Evolutionary conservation across 2,797 vertebrate species (phyloP).

Genomic region (Sandelia bainsii): DNA sequence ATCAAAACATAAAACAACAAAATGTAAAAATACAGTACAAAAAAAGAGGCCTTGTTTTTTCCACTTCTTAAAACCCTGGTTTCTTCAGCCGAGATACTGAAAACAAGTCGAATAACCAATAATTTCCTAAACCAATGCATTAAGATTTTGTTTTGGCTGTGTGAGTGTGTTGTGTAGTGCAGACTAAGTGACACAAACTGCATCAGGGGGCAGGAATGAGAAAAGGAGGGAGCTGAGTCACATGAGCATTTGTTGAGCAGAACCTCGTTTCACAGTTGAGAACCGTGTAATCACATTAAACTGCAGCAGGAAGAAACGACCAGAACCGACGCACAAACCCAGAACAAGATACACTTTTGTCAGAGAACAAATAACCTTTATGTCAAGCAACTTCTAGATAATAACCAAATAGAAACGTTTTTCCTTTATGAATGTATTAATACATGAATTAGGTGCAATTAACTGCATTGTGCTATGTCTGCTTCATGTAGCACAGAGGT

Average conservation of each 20-base stretch:
- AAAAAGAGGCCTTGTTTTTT: slow-evolving; percentile 76
- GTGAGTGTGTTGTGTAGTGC: slow-evolving; percentile 26
- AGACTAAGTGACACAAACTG: slow-evolving; percentile 42
- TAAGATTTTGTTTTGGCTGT: slow-evolving; percentile 46
- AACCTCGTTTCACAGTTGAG: not conserved
- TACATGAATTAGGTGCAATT: not conserved
- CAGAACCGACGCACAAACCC: not conserved
- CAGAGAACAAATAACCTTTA: not conserved
- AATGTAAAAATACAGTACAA: slow-evolving; percentile 81
- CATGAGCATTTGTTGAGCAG: not conserved
- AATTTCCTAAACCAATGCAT: slow-evolving; percentile 41
- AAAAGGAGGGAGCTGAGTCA: not conserved
- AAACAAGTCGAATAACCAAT: slow-evolving; percentile 49
- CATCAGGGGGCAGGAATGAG: not conserved
- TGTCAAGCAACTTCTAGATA: not conserved
- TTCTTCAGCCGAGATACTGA: slow-evolving; percentile 62
- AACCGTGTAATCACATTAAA: not conserved
- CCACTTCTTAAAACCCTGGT: slow-evolving; percentile 74
- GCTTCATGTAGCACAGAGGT: not conserved
- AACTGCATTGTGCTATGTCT: not conserved
- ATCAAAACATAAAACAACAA: slow-evolving; percentile 61
- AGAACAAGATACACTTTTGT: not conserved
- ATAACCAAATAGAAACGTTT: not conserved
- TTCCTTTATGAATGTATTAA: not conserved
- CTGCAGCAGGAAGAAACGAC: not conserved